Conservation (phyloP, 1,140 invertebrate genomes). For the Procambarus virginalis region DNA sequence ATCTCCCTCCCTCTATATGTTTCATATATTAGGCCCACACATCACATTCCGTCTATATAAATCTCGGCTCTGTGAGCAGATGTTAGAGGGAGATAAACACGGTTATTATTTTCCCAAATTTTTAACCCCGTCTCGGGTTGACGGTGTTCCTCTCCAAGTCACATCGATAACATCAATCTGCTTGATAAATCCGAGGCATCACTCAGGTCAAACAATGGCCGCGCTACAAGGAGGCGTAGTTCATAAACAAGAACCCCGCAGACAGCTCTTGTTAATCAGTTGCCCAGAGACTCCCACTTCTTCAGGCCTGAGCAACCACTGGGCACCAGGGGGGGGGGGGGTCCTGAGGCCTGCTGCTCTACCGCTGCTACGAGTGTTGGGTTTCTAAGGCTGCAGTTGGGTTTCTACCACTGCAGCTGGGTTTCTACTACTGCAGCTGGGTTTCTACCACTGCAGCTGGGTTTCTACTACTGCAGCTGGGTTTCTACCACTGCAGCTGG, state of each 20-base stretch:
- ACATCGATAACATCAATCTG: constrained; percentile 8
- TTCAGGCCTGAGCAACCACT: not conserved
- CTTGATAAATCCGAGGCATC: constrained; percentile 32
- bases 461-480: not conserved
- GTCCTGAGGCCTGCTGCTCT: not conserved
- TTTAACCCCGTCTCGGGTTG: constrained; percentile 13
- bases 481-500: not conserved
- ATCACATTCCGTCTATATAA: constrained; percentile 46
- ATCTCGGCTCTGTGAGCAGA: constrained; percentile 20
- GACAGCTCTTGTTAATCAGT: constrained; percentile 42
- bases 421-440: not conserved
- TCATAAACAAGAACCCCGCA: constrained; percentile 28
- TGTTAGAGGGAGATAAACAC: constrained; percentile 19
- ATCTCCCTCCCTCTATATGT: constrained; percentile 60
- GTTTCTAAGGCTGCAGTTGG: not conserved
- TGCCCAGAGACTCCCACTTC: not conserved
- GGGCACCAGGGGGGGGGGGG: not conserved
- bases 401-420: not conserved
- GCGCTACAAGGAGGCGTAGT: constrained; percentile 26
- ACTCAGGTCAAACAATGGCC: constrained; percentile 42
- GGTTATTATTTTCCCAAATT: constrained; percentile 28
- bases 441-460: no score
- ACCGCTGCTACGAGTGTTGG: not conserved
- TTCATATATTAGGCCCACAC: constrained; percentile 56
- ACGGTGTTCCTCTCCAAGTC: not conserved